Base-by-base conservation (phyloP, 2,113 vertebrate species). In the Entelurus aequoreus region DNA sequence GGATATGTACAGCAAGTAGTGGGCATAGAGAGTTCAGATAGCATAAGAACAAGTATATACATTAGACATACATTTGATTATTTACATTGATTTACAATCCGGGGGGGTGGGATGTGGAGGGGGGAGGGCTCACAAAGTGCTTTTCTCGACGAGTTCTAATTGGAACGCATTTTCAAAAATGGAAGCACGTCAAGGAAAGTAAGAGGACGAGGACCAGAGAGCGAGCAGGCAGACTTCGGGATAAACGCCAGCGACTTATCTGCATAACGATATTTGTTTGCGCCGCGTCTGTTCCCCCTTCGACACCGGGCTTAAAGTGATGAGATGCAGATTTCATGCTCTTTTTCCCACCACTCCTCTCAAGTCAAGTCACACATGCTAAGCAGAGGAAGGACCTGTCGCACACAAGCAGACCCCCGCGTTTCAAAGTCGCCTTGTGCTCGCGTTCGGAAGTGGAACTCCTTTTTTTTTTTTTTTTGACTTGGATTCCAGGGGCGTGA, bases 181-280 rank as follows among this genome's bases (percentile, higher is more conserved):
- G 12, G 44, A 68, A 71, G 52, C 19, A 50, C 19, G 61, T 74
- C 72, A 75, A 47, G 62, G 54, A 63, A 71, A 36, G 15, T 60
- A 75, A 60, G 48, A 69, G 61, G 14, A 21, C 62, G 12, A 42
- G 48, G 68, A 72, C 74, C 76, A 63, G 52, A 71, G 12, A n/a
- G n/a, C 19, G 47, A 42, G 62, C 61, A 70, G 64, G 51, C 57
- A 63, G 60, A 51, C 57, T 67, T 74, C 36, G 60, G 55, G 60
- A 68, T 79, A 60, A 72, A 57, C 64, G 54, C 52, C 44, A 51
- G 58, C 54, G 74, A 42, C 40, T 49, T 47, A 65, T 61, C 62
- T 75, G 68, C 57, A 74, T 52, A 51, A 68, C 64, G 38, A 62
- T 76, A 75, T 76, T 78, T 74, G 66, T 76, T 76, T 74, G 60